Evolutionary conservation across 2,113 vertebrate species (phyloP), one percentile per base, ranked within the genome.

Genomic region (Solea senegalensis): DNA sequence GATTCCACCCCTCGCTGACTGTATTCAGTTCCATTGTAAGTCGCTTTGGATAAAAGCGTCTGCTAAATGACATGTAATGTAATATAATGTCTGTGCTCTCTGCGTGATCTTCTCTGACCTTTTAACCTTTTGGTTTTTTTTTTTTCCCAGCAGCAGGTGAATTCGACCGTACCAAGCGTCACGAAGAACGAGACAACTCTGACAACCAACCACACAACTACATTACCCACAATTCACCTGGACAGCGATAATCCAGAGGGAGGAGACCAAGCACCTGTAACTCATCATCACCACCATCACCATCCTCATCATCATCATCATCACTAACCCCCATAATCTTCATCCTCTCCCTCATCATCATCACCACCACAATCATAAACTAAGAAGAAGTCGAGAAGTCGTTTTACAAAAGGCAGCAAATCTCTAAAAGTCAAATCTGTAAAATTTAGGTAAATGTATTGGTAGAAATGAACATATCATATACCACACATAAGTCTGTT

Each of bases 231-330:
- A 62, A 15, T 14, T 14, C 43, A 59, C 11, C 0, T 5, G n/a
- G 45, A 53, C 9, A 9, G 40, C 5, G 45, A 64, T 2, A 6
- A 15, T 26, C 7, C 15, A 40, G 52, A 67, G 2, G 27, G 7
- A 10, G 62, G 6, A 11, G 15, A 12, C 16, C 16, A 16, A 11
- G 27, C 68, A 44, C 6, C 45, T 49, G 63, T 3, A 27, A 34
- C 70, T 28, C 41, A 51, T 15, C 48, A 72, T 16, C 39, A 62
- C 16, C 51, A 50, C 27, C 28, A 65, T 13, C 61, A 69, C 7
- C 68, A 44, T 9, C 50, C 74, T 26, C 41, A 54, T 9, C 40
- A 60, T 0, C 73, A 65, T 11, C 64, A 54, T 4, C 26, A 34
- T 2, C 10, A 52, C 2, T n/a, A 13, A 53, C 39, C 69, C 43